Percentiles rank a stretch among this genome's conserved stretches.
phyloP scores from a whole-genome alignment of 2,888 invertebrate species.

The Xestobium rufovillosum region DNA sequence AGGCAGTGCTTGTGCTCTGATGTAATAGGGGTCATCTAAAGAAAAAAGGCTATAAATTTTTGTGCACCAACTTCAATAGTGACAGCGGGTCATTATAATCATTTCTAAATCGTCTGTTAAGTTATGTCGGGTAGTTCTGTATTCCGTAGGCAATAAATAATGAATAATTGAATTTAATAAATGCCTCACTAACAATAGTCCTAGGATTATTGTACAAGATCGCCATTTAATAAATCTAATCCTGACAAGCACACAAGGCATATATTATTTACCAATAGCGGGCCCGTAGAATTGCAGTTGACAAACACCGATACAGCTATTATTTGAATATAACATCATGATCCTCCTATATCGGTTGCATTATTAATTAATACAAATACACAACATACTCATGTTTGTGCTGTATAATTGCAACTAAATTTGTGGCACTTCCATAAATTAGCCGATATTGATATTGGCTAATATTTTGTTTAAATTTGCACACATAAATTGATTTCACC shows the following conservation, averaged over 20 bases:
- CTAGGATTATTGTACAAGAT: no score
- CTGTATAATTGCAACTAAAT: constrained; percentile 41
- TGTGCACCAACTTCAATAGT: no score
- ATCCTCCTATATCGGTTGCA: constrained; percentile 41
- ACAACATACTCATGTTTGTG: constrained; percentile 38
- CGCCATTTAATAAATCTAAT: constrained; percentile 38
- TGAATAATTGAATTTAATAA: no score
- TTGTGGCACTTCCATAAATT: constrained; percentile 42
- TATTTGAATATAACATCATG: constrained; percentile 42
- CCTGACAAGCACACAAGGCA: constrained; percentile 38
- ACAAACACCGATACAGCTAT: constrained; percentile 39
- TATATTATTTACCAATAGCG: constrained; percentile 39
- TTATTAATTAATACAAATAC: constrained; percentile 41
- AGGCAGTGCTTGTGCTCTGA: no score
- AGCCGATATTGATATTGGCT: constrained; percentile 41
- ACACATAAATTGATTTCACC: constrained; percentile 36
- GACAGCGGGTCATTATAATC: no score
- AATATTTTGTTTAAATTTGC: constrained; percentile 41
- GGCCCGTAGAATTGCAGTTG: constrained; percentile 39
- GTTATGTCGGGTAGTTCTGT: no score
- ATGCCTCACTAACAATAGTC: no score
- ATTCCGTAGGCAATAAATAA: no score
- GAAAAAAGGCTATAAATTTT: no score
- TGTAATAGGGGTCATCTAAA: no score
- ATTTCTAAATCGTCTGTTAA: no score